phyloP scores from a whole-genome alignment of 2,113 vertebrate species.

The Alaudala cheleensis region DNA sequence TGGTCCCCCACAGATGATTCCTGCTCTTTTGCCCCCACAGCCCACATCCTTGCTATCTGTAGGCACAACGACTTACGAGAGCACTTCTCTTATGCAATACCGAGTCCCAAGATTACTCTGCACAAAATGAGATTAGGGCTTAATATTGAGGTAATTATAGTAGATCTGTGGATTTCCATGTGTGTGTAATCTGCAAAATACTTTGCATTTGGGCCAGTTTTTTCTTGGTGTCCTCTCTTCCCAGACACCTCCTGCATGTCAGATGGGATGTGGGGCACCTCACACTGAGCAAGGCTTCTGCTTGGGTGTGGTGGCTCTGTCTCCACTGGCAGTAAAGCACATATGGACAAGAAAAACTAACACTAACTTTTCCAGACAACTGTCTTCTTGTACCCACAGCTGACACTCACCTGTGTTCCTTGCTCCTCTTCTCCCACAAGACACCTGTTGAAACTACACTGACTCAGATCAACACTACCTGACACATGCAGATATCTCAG shows the following conservation, averaged over 20 bases:
- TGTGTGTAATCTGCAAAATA: rapidly evolving
- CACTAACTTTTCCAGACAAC: background rate
- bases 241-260: background rate
- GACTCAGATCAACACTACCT: background rate
- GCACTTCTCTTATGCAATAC: conserved; percentile 22
- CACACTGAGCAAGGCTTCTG: background rate
- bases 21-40: background rate
- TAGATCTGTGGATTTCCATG: conserved; percentile 21
- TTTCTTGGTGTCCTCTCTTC: background rate
- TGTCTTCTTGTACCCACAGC: background rate
- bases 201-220: background rate
- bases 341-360: background rate
- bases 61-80: background rate
- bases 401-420: background rate
- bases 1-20: background rate
- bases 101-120: background rate
- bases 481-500: background rate
- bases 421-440: background rate
- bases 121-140: conserved; percentile 50
- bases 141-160: conserved; percentile 59
- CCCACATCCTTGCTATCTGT: background rate
- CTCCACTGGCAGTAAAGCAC: background rate
- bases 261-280: background rate
- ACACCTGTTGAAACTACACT: background rate
- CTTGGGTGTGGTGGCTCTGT: background rate